Evolutionary conservation across 2,113 vertebrate species (phyloP).

Genomic region (Oceanites oceanicus): DNA sequence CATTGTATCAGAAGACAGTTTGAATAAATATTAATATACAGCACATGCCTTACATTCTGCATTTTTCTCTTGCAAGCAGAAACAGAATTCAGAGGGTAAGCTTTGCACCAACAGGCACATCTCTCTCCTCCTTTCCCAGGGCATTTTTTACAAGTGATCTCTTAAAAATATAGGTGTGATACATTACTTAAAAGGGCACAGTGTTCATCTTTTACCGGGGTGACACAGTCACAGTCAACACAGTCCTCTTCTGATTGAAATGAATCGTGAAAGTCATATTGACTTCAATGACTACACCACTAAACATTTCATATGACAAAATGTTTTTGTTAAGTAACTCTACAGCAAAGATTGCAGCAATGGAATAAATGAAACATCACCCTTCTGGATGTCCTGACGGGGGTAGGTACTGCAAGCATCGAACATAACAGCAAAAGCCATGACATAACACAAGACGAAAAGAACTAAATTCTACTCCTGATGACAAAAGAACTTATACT

Average conservation of each 20-base stretch:
- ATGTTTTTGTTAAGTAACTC: not conserved
- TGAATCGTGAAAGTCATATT: not conserved
- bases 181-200: not conserved
- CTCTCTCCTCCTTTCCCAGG: not conserved
- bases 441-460: not conserved
- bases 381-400: not conserved
- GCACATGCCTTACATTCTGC: not conserved
- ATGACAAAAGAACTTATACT: not conserved
- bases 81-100: slow-evolving; percentile 13
- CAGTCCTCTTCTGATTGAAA: not conserved
- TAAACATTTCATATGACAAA: not conserved
- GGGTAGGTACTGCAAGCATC: not conserved
- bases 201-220: not conserved
- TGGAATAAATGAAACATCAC: not conserved
- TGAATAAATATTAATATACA: slow-evolving; percentile 51
- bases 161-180: not conserved
- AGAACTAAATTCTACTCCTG: not conserved
- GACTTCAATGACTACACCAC: not conserved
- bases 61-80: slow-evolving; percentile 43
- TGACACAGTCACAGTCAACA: not conserved
- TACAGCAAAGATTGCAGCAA: not conserved
- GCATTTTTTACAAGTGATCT: not conserved
- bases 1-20: slow-evolving; percentile 1
- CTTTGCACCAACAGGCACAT: not conserved
- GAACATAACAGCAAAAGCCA: not conserved